Evolutionary conservation across 2,797 vertebrate species (phyloP), one percentile per base, ranked within the genome.

Genomic region (Microctenopoma stevenorrisi): DNA sequence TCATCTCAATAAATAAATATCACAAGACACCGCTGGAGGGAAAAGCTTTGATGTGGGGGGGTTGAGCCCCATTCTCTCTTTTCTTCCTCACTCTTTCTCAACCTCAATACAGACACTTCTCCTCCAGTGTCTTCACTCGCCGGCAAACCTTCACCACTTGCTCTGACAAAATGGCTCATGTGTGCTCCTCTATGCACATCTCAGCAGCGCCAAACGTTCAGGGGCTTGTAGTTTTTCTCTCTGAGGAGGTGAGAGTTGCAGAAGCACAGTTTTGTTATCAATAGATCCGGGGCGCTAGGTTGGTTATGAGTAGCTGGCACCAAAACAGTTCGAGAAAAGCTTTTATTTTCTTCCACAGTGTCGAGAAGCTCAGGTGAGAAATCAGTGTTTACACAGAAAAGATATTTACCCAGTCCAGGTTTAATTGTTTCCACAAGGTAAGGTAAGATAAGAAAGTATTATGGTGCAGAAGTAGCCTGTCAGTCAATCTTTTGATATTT

Each of bases 1-100:
- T 93, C 92, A 93, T 93, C 91, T 92, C 89, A 93, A 93, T 93
- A 93, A 93, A 93, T 93, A 92, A 93, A 93, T 92, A 93, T 92
- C 91, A 92, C 89, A 93, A 93, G 92, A 92, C 83, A 90, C 70
- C 66, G 91, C 91, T 91, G 85, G 84, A 90, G 90, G 92, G 92
- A 44, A 89, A 69, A 59, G 88, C 92, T 93, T 93, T 93, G 91
- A 93, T 89, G 90, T 91, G 85, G 79, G 86, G 90, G 88, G 86
- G 88, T 86, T 88, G 81, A 85, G 83, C 89, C 87, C 89, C 85
- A 80, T 80, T 89, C 86, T 90, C 84, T 89, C 82, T 91, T 62
- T 89, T 86, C 82, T 80, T 69, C 76, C 86, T 81, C 81, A 79
- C 85, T 88, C 82, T 86, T 85, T 86, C 87, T 83, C 86, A 82